Conservation (phyloP, 2,113 vertebrate species). For the Laterallus jamaicensis region DNA sequence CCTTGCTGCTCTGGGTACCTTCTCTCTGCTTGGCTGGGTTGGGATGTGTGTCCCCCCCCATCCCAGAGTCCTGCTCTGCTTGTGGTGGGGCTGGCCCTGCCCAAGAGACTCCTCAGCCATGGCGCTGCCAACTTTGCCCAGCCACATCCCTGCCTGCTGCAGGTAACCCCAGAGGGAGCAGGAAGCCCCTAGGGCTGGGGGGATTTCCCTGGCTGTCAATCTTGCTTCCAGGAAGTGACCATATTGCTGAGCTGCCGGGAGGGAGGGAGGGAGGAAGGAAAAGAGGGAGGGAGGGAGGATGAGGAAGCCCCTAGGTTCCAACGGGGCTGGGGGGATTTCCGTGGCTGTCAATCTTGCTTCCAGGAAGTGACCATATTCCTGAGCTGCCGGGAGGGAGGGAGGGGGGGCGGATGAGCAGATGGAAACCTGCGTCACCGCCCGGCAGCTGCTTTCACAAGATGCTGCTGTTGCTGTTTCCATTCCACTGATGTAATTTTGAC, state of each 20-base stretch:
- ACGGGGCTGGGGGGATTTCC: background rate
- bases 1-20: accelerated
- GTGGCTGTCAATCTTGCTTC: too few relatives aligned
- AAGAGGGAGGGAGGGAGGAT: too few relatives aligned
- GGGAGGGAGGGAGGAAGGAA: too few relatives aligned
- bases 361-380: too few relatives aligned
- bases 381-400: too few relatives aligned
- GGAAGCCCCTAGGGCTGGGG: accelerated
- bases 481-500: background rate
- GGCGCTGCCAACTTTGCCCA: accelerated
- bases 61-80: background rate
- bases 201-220: background rate
- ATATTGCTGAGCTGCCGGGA: too few relatives aligned
- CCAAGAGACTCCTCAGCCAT: accelerated
- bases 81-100: accelerated
- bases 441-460: accelerated
- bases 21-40: background rate
- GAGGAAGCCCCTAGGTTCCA: too few relatives aligned
- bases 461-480: background rate
- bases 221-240: too few relatives aligned
- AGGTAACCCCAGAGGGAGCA: background rate
- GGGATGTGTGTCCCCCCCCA: accelerated
- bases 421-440: background rate
- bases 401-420: too few relatives aligned
- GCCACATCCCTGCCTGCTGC: background rate